phyloP scores from a whole-genome alignment of 2,113 vertebrate genomes.

The Scophthalmus maximus region DNA sequence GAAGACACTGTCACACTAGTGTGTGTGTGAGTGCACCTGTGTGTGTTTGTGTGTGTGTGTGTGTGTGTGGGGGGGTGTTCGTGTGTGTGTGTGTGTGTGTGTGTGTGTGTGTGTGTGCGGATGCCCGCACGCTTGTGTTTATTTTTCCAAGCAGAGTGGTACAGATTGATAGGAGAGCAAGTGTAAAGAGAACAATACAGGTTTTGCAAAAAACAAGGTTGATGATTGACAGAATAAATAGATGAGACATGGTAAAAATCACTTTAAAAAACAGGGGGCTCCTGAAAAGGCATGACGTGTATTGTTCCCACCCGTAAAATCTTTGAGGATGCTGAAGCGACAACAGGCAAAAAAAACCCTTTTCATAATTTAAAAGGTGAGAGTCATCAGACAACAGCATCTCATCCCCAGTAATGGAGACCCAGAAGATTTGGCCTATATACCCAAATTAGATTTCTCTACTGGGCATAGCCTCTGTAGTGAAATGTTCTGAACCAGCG shows the following conservation, averaged over 20 bases:
- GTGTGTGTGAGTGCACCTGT: not conserved
- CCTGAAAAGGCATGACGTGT: not conserved
- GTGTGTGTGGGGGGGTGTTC: not conserved
- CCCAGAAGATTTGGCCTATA: slow-evolving; percentile 22
- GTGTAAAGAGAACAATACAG: slow-evolving; percentile 16
- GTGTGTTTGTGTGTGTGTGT: not conserved
- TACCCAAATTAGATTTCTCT: slow-evolving; percentile 24
- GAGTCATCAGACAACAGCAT: slow-evolving; percentile 30
- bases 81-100: not conserved
- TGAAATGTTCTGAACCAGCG: slow-evolving; percentile 31
- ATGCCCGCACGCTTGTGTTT: not conserved
- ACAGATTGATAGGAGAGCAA: slow-evolving; percentile 25
- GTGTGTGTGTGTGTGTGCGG: not conserved
- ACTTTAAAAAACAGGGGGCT: slow-evolving; percentile 34
- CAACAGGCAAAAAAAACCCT: not conserved
- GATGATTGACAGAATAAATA: slow-evolving; percentile 40
- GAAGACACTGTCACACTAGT: slow-evolving; percentile 7
- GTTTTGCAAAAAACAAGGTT: slow-evolving; percentile 25
- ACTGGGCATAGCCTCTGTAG: not conserved
- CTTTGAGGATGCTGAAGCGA: not conserved
- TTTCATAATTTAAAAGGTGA: slow-evolving; percentile 2
- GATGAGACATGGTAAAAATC: slow-evolving; percentile 1
- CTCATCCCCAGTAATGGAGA: slow-evolving; percentile 19
- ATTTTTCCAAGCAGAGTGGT: slow-evolving; percentile 30
- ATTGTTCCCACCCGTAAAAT: not conserved